These are phyloP conservation scores for Mantis religiosa DNA, from an alignment of 2,888 invertebrate species.

Conservation along the genomic window DNA sequence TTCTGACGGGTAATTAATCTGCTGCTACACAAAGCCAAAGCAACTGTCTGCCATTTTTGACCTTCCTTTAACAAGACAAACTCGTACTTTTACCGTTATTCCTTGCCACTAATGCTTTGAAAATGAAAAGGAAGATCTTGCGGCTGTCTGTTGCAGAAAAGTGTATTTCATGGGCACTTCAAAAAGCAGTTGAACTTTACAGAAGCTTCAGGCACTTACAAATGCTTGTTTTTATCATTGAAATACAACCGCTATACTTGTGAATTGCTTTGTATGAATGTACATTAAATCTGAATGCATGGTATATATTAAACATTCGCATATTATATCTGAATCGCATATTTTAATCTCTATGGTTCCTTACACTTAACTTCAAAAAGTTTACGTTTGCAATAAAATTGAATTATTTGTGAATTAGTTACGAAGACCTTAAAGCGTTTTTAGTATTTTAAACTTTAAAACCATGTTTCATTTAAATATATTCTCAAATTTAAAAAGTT, in stretches of 20 bases:
- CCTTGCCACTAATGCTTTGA: background rate
- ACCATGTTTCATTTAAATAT: too few relatives aligned
- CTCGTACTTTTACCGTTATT: background rate
- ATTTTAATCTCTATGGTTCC: too few relatives aligned
- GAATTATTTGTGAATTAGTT: too few relatives aligned
- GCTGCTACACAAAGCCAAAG: background rate
- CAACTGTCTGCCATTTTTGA: background rate
- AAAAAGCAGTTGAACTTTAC: background rate
- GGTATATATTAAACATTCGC: background rate
- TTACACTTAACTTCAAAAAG: too few relatives aligned
- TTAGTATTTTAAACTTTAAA: too few relatives aligned
- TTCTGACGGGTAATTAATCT: background rate
- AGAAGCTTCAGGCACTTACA: background rate
- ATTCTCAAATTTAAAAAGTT: too few relatives aligned
- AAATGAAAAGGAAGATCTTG: background rate
- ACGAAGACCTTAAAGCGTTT: too few relatives aligned
- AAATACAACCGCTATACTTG: background rate
- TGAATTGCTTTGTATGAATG: background rate
- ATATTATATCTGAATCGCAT: background rate
- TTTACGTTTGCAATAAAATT: too few relatives aligned
- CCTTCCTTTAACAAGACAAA: background rate
- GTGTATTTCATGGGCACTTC: background rate
- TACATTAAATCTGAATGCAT: background rate
- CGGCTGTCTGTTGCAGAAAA: background rate
- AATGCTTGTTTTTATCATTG: background rate